Evolutionary conservation across 35 echinoderm and acorn worm genomes (phyloP).

Genomic region (Acanthaster planci): DNA sequence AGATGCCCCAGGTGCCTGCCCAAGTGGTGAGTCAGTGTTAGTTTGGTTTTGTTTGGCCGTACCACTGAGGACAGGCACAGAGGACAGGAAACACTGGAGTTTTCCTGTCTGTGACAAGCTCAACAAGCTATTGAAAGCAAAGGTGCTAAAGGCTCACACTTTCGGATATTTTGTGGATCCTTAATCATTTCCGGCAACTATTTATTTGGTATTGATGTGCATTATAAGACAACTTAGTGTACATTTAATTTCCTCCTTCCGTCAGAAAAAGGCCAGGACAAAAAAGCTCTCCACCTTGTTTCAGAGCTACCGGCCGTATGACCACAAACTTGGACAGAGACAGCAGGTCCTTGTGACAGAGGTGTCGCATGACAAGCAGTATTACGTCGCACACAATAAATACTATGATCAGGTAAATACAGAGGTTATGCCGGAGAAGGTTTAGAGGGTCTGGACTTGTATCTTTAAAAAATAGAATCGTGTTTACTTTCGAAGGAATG

Average conservation of each 20-base stretch:
- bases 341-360: conserved; percentile 86
- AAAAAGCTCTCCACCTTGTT: conserved; percentile 79
- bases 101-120: background rate
- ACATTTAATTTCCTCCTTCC: background rate
- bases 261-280: conserved; percentile 88
- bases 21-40: conserved; percentile 61
- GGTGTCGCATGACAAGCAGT: conserved; percentile 88
- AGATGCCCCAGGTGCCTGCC: conserved; percentile 83
- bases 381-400: conserved; percentile 90
- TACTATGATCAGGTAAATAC: conserved; percentile 91
- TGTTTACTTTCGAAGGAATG: too few species aligned
- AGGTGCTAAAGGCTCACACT: too few species aligned
- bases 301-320: conserved; percentile 88
- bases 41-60: conserved; percentile 3
- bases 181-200: too few species aligned
- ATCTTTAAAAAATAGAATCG: too few species aligned
- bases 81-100: background rate
- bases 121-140: background rate
- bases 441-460: too few species aligned
- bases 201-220: too few species aligned
- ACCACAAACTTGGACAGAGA: conserved; percentile 83
- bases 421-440: too few species aligned
- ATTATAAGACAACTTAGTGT: too few species aligned
- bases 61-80: too few species aligned
- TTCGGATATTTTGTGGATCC: too few species aligned